Percentiles rank a stretch among this genome's conserved stretches.
phyloP scores from a whole-genome alignment of 2,888 invertebrate genomes.

The Zygothrica quintamaculata region DNA sequence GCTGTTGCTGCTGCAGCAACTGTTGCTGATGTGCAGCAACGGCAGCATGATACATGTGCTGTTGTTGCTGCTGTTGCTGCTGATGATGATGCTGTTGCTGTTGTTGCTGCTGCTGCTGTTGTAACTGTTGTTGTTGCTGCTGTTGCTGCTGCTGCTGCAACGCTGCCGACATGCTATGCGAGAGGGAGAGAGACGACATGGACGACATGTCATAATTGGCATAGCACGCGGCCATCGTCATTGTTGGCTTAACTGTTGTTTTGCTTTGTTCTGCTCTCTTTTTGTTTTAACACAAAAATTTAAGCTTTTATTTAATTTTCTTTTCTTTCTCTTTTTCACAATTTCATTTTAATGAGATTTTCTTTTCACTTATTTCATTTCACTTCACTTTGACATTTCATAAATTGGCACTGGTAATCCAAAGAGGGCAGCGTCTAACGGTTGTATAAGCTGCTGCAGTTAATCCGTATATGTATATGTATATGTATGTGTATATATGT shows the following conservation, averaged over 20 bases:
- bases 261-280: slow-evolving; percentile 30
- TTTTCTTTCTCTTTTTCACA: slow-evolving; percentile 27
- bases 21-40: slow-evolving; percentile 72
- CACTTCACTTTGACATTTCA: slow-evolving; percentile 50
- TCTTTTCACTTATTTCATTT: slow-evolving; percentile 33
- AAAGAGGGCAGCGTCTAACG: slow-evolving; percentile 68
- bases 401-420: slow-evolving; percentile 84
- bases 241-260: slow-evolving; percentile 39
- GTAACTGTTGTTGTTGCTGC: slow-evolving; percentile 62
- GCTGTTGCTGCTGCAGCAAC: slow-evolving; percentile 59
- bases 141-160: slow-evolving; percentile 69
- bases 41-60: slow-evolving; percentile 69
- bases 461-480: slow-evolving; percentile 69
- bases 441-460: slow-evolving; percentile 65
- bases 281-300: slow-evolving; percentile 19
- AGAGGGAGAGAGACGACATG: slow-evolving; percentile 69
- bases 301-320: slow-evolving; percentile 3
- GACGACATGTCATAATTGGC: slow-evolving; percentile 84
- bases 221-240: slow-evolving; percentile 85
- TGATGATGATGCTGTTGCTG: slow-evolving; percentile 57
- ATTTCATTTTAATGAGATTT: slow-evolving; percentile 54
- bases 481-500: slow-evolving; percentile 23
- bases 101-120: slow-evolving; percentile 54
- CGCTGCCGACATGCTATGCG: slow-evolving; percentile 81
- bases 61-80: slow-evolving; percentile 53